These are phyloP conservation scores for Paramuricea clavata DNA, from an alignment of 92 coral and sea anemone genomes.

Conservation along the genomic window DNA sequence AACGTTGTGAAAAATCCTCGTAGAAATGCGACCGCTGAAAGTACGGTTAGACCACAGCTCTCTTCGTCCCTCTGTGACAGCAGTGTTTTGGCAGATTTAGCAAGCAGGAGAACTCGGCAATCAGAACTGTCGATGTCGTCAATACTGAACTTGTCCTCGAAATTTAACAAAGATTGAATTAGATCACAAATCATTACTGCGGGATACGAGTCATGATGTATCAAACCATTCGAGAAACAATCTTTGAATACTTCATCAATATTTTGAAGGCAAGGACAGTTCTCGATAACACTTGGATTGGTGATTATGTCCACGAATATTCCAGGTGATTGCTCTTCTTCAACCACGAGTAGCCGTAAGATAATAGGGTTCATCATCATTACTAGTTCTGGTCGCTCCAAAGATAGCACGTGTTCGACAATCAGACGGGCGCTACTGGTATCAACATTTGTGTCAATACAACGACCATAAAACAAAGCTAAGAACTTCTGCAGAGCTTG, in stretches of 20 bases:
- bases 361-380: constrained; percentile 79
- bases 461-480: constrained; percentile 81
- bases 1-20: constrained; percentile 75
- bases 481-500: constrained; percentile 74
- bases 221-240: neutral
- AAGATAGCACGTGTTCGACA: constrained; percentile 70
- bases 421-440: constrained; percentile 74
- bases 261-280: constrained; percentile 68
- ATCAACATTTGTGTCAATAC: constrained; percentile 90
- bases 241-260: constrained; percentile 52
- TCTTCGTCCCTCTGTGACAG: constrained; percentile 53
- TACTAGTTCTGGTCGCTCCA: constrained; percentile 64
- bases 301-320: constrained; percentile 71
- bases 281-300: constrained; percentile 74
- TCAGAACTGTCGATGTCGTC: constrained; percentile 72
- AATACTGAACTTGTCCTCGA: constrained; percentile 49
- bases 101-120: constrained; percentile 60
- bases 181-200: constrained; percentile 93
- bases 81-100: constrained; percentile 69
- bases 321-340: constrained; percentile 70
- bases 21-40: constrained; percentile 85
- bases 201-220: constrained; percentile 75
- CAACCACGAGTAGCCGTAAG: constrained; percentile 76
- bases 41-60: constrained; percentile 54
- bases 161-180: constrained; percentile 76